Evolutionary conservation across 2,113 vertebrate species (phyloP).

Genomic region (Columba livia): DNA sequence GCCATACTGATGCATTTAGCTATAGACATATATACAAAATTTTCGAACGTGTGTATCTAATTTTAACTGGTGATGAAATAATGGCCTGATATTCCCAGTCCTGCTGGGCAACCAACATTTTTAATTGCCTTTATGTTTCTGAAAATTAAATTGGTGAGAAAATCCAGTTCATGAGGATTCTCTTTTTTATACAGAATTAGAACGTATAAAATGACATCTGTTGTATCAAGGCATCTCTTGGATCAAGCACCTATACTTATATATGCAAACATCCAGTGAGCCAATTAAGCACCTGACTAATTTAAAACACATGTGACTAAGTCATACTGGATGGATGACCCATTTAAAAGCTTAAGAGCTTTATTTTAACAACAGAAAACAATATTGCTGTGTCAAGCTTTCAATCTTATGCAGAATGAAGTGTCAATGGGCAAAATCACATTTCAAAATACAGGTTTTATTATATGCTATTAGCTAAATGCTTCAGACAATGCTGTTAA

Average conservation of each 20-base stretch:
- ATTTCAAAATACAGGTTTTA: background rate
- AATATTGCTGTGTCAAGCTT: background rate
- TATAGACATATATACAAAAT: background rate
- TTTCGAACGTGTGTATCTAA: background rate
- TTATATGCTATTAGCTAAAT: background rate
- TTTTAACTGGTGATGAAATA: background rate
- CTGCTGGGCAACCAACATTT: background rate
- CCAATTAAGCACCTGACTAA: conserved; percentile 42
- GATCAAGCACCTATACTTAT: background rate
- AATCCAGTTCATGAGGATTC: background rate
- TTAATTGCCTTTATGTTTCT: background rate
- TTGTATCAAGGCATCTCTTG: conserved; percentile 2
- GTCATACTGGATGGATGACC: background rate
- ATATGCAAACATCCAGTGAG: conserved; percentile 26
- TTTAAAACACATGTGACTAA: conserved; percentile 33
- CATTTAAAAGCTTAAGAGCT: conserved; percentile 35
- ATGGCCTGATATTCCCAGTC: background rate
- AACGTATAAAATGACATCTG: background rate
- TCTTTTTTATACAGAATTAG: background rate
- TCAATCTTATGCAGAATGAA: background rate
- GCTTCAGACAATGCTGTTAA: background rate
- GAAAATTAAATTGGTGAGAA: background rate
- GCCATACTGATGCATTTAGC: background rate
- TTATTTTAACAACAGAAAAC: background rate
- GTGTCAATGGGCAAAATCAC: background rate